Base-by-base conservation (phyloP, 2,888 invertebrate genomes). In the Tachina fera region DNA sequence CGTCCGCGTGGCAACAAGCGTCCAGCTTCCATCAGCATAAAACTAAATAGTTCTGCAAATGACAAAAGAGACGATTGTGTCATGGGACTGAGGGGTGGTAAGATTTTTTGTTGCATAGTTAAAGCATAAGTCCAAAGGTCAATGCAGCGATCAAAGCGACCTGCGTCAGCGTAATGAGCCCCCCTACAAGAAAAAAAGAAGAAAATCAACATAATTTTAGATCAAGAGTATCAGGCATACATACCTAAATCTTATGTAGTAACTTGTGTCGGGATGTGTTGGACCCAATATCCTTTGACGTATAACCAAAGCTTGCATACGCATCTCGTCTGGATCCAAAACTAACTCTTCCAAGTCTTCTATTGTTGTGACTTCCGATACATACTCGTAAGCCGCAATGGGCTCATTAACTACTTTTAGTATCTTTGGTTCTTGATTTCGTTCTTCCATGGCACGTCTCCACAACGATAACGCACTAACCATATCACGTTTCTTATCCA, bases 401-500 rank as follows among this genome's bases (percentile, higher is more conserved):
- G 95, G 95, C 4, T 95, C 95, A 90, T 95, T 94, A 83, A 94
- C 93, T 72, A 96, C 96, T 93, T 98, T 98, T 6, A 95, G 95
- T 89, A 97, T 95, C 22, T 95, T 94, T 61, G 95, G 94, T 68
- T 94, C 94, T 84, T 95, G 95, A 49, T 94, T 92, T 88, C 97
- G 96, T 90, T 97, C 96, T 86, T 96, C 95, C 96, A 98, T 97
- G 41, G 98, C 98, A 89, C 96, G 95, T 91, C 96, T 96, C 99
- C 99, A 99, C 84, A 97, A 94, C 84, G 95, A 95, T 72, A 98
- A 93, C 1, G 98, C 98, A 53, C 96, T 96, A 82, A 97, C 95
- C 96, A 98, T 97, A 92, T 99, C 98, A 89, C 98, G 94, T 91
- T 97, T 96, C 92, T 98, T 98, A 93, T 99, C 99, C n/a, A 99